These are phyloP conservation scores for Tribolium castaneum DNA, from an alignment of 1,140 invertebrate species.

Conservation along the genomic window DNA sequence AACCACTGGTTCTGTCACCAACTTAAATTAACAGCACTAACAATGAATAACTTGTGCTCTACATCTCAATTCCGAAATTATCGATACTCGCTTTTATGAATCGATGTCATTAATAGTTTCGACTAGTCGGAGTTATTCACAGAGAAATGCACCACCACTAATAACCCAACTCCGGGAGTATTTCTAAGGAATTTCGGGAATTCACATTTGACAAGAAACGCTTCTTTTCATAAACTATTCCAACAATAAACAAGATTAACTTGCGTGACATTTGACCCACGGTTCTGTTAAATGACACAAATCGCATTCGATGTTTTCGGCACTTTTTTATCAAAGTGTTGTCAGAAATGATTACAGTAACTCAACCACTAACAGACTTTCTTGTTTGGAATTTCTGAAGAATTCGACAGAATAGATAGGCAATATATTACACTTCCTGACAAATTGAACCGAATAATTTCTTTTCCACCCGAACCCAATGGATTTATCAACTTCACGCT, in stretches of 20 bases:
- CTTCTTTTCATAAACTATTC: neutral
- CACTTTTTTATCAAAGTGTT: neutral
- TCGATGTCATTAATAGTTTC: slow-evolving; percentile 18
- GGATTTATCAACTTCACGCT: neutral
- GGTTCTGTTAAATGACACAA: neutral
- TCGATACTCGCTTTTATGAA: slow-evolving; percentile 8
- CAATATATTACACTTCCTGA: neutral
- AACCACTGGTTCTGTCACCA: neutral
- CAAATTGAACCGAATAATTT: slow-evolving; percentile 31
- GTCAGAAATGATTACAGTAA: neutral
- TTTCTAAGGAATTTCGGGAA: neutral
- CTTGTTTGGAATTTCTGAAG: slow-evolving; percentile 5
- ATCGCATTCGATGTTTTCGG: neutral
- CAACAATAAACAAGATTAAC: neutral
- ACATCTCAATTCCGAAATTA: slow-evolving; percentile 5
- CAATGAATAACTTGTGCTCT: neutral
- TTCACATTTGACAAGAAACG: neutral
- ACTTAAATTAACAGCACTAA: slow-evolving; percentile 28
- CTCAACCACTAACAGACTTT: neutral
- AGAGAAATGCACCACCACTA: neutral
- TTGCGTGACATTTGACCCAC: no score
- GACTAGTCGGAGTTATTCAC: neutral
- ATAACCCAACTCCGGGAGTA: neutral
- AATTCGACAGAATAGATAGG: slow-evolving; percentile 14
- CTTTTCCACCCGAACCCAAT: neutral